Evolutionary conservation across 1,140 invertebrate genomes (phyloP).

Genomic region (Atta colombica): DNA sequence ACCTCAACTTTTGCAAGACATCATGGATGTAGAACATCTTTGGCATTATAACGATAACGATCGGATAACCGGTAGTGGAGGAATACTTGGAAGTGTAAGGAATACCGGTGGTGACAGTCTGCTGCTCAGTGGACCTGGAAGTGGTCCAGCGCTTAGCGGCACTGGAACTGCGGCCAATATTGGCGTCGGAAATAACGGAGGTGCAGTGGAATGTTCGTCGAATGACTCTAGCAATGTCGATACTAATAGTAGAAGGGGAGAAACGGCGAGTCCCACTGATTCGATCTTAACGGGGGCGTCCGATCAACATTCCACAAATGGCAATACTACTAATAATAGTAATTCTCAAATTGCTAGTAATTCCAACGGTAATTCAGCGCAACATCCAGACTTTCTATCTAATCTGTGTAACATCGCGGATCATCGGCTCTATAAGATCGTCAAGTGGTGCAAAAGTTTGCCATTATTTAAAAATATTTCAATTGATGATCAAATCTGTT

Average conservation of each 20-base stretch:
- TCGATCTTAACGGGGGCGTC: slow-evolving; percentile 65
- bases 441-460: slow-evolving; percentile 99
- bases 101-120: slow-evolving; percentile 51
- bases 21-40: slow-evolving; percentile 97
- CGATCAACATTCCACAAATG: slow-evolving; percentile 73
- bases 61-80: slow-evolving; percentile 74
- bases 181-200: slow-evolving; percentile 51
- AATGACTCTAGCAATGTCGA: slow-evolving; percentile 82
- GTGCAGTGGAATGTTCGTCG: slow-evolving; percentile 63
- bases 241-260: slow-evolving; percentile 67
- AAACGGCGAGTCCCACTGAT: slow-evolving; percentile 66
- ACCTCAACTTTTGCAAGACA: slow-evolving; percentile 90
- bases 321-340: slow-evolving; percentile 50
- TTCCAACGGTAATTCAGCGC: slow-evolving; percentile 88
- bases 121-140: slow-evolving; percentile 49
- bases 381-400: slow-evolving; percentile 93
- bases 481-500: slow-evolving; percentile 98
- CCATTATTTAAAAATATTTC: slow-evolving; percentile 98
- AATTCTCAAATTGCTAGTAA: slow-evolving; percentile 63
- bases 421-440: slow-evolving; percentile 98
- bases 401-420: slow-evolving; percentile 97
- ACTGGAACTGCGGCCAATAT: slow-evolving; percentile 1
- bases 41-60: slow-evolving; percentile 95
- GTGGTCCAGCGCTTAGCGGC: slow-evolving; percentile 7
- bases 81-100: slow-evolving; percentile 49